Conservation (phyloP, 1,140 invertebrate species). For the Bradynema listronoti region DNA sequence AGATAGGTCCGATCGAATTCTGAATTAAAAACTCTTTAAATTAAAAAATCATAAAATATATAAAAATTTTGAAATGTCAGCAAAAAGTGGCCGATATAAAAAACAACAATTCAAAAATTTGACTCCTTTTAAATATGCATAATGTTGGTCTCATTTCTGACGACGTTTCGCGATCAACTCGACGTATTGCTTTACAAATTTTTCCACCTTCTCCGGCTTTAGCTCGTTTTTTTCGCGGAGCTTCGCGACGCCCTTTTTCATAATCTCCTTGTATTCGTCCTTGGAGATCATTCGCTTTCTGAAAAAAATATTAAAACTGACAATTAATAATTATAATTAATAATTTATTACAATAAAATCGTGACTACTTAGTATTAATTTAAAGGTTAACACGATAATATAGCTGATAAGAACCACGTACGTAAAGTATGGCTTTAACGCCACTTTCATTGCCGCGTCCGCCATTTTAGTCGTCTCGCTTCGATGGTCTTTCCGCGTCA, state of each 20-base stretch:
- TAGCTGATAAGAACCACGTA: conserved; percentile 17
- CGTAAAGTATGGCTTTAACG: conserved; percentile 23
- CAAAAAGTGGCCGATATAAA: too few relatives aligned
- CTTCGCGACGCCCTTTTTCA: conserved; percentile 30
- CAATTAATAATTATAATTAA: too few relatives aligned
- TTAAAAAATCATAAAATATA: too few relatives aligned
- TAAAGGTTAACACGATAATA: too few relatives aligned
- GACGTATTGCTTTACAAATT: conserved; percentile 23
- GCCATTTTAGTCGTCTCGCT: conserved; percentile 21
- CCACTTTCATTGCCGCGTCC: conserved; percentile 24
- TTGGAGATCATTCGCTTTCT: conserved; percentile 28
- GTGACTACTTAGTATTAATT: too few relatives aligned
- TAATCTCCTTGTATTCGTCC: conserved; percentile 31
- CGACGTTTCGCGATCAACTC: background rate
- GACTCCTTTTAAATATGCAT: too few relatives aligned
- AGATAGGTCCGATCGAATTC: too few relatives aligned
- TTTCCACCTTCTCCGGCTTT: conserved; percentile 20
- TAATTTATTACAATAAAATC: too few relatives aligned
- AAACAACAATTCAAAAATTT: too few relatives aligned
- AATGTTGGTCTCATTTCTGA: too few relatives aligned
- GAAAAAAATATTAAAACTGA: conserved; percentile 6
- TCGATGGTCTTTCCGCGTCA: background rate
- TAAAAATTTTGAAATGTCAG: too few relatives aligned
- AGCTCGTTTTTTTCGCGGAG: conserved; percentile 11
- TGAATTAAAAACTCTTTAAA: too few relatives aligned